These are phyloP conservation scores for Eueremaeus valkanovi DNA, from an alignment of 2,888 invertebrate species.

Conservation along the genomic window DNA sequence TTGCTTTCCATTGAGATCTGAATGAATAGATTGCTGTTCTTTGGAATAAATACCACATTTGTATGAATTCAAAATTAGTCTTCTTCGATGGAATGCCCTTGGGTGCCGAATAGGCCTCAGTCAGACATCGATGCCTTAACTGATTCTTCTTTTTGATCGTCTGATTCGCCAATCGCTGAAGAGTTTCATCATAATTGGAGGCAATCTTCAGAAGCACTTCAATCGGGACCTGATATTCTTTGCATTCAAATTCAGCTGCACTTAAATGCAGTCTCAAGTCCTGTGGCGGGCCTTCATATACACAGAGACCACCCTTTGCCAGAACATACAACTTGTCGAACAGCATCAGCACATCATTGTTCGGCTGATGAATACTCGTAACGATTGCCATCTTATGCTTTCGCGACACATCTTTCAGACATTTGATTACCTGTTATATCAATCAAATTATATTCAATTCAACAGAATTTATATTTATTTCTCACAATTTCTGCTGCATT, in stretches of 20 bases:
- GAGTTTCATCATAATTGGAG: not conserved
- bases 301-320: conserved; percentile 7
- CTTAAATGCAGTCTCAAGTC: not conserved
- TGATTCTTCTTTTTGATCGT: not conserved
- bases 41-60: conserved; percentile 30
- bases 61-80: not conserved
- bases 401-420: conserved; percentile 3
- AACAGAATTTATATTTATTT: not conserved
- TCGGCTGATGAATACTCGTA: conserved; percentile 27
- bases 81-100: not conserved
- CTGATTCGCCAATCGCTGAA: not conserved
- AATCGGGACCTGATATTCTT: conserved; percentile 6
- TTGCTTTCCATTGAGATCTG: conserved; percentile 31
- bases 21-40: not conserved
- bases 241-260: not conserved
- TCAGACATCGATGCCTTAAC: not conserved
- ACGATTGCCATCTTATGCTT: conserved; percentile 19
- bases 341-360: conserved; percentile 7
- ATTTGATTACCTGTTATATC: not conserved
- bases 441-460: not conserved
- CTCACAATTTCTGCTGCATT: conserved; percentile 35
- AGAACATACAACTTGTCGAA: conserved; percentile 19
- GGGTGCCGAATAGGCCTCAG: not conserved
- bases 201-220: conserved; percentile 8
- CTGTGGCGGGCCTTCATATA: conserved; percentile 15